Conservation (phyloP, 2,888 invertebrate genomes). For the Piscicola geometra region DNA sequence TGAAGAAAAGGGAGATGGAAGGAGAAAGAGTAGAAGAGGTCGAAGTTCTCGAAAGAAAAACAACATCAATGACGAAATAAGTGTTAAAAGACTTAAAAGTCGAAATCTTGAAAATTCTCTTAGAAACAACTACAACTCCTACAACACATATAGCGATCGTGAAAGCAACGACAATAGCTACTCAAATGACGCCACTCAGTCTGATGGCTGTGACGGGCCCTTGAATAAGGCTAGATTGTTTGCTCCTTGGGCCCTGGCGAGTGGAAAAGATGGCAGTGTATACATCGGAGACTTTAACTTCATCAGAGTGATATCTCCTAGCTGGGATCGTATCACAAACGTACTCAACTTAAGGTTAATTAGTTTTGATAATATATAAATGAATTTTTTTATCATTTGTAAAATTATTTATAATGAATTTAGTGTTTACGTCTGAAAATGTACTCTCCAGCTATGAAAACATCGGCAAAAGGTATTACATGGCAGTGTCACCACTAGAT, state of each 20-base stretch:
- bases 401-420: not conserved
- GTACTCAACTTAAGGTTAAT: constrained; percentile 52
- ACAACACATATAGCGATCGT: not conserved
- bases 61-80: too few relatives aligned
- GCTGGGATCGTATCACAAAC: constrained; percentile 63
- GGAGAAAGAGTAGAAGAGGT: not conserved
- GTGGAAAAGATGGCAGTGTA: constrained; percentile 90
- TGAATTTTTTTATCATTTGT: not conserved
- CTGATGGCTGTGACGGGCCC: constrained; percentile 70
- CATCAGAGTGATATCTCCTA: constrained; percentile 52
- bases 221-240: constrained; percentile 65
- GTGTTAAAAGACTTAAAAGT: too few relatives aligned
- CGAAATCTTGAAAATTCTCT: too few relatives aligned
- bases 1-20: not conserved
- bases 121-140: too few relatives aligned
- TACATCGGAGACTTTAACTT: constrained; percentile 96
- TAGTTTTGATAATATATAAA: not conserved
- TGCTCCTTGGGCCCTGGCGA: constrained; percentile 87
- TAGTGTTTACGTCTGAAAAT: not conserved
- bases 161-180: not conserved
- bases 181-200: constrained; percentile 34
- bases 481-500: constrained; percentile 91
- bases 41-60: not conserved
- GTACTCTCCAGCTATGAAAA: too few relatives aligned
- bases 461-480: constrained; percentile 79